Base-by-base conservation (phyloP, 2,113 vertebrate species). In the Pomatorhinus ruficollis region DNA sequence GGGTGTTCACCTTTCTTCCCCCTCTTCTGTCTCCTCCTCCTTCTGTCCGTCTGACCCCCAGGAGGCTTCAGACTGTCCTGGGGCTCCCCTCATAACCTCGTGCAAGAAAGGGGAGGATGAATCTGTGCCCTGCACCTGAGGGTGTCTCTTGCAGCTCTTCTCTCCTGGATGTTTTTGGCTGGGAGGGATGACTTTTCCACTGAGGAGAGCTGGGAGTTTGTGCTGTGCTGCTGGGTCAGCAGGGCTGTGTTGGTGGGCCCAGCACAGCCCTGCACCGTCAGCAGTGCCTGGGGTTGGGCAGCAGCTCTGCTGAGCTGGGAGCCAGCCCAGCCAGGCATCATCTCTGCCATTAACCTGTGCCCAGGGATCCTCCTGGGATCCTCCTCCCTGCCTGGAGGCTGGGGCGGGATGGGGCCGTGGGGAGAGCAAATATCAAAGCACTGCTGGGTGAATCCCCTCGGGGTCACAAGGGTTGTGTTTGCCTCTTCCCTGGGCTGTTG, bases 61-160 rank as follows among this genome's bases (percentile, higher is more conserved):
- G 17, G 47, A 75, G 22, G 30, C 42, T 82, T 85, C 13, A 24
- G 12, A 2, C 30, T 59, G 15, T 52, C 30, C 39, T 2, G 0
- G 15, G 39, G 22, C 42, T 82, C 17, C 42, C 15, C 47, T 69
- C 2, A 3, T 47, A 75, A 20, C 37, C 31, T 75, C 0, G 0
- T 42, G 35, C 0, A 2, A 40, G 35, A 52, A 45, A 42, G 9
- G 7, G 10, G 16, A 24, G 74, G 30, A 20, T 11, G 3, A 1
- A 0, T 31, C 28, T 60, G 12, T 30, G 19, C 9, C 25, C 24
- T 39, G 15, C 28, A 11, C 20, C 6, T 0, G 0, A 35, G 28
- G n/a, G 12, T 8, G 12, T 24, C 16, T 77, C 59, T 45, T 3
- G 1, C 40, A 52, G 30, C 68, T 87, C 64, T 61, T 40, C n/a